Conservation (phyloP, 2,113 vertebrate genomes). For the Odobenus rosmarus region DNA sequence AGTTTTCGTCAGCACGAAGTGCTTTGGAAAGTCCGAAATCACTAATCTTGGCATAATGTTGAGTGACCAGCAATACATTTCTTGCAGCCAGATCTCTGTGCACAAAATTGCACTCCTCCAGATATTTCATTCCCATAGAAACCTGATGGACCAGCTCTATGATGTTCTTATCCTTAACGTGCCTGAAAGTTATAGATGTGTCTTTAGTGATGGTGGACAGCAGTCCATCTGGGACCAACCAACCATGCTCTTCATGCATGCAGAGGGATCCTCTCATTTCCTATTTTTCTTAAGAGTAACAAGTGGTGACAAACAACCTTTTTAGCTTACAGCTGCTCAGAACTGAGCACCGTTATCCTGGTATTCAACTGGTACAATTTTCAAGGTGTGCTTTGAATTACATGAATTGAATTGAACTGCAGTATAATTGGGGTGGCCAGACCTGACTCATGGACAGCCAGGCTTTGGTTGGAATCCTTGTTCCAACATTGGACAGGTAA, state of each 20-base stretch:
- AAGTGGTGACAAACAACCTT: background rate
- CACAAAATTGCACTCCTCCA: slow-evolving; percentile 97
- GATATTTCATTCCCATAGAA: slow-evolving; percentile 98
- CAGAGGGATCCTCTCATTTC: background rate
- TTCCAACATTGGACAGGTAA: background rate
- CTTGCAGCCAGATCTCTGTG: slow-evolving; percentile 98
- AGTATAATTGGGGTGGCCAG: too few species aligned
- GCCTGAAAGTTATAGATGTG: slow-evolving; percentile 84
- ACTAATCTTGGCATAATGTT: slow-evolving; percentile 99
- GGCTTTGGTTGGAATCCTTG: background rate
- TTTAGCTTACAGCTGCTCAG: background rate
- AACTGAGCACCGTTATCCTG: background rate
- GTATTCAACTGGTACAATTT: background rate
- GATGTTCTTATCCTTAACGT: slow-evolving; percentile 92
- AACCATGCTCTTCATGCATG: accelerated
- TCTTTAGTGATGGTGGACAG: slow-evolving; percentile 15
- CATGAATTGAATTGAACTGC: too few species aligned
- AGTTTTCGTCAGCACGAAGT: slow-evolving; percentile 91
- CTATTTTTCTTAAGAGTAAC: background rate
- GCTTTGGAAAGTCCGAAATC: slow-evolving; percentile 99
- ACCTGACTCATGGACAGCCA: background rate
- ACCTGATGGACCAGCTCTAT: slow-evolving; percentile 98
- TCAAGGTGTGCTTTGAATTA: background rate
- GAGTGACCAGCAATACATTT: slow-evolving; percentile 96
- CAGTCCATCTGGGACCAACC: background rate